Base-by-base conservation (phyloP, 2,113 vertebrate species). In the Vulpes ferrilata region DNA sequence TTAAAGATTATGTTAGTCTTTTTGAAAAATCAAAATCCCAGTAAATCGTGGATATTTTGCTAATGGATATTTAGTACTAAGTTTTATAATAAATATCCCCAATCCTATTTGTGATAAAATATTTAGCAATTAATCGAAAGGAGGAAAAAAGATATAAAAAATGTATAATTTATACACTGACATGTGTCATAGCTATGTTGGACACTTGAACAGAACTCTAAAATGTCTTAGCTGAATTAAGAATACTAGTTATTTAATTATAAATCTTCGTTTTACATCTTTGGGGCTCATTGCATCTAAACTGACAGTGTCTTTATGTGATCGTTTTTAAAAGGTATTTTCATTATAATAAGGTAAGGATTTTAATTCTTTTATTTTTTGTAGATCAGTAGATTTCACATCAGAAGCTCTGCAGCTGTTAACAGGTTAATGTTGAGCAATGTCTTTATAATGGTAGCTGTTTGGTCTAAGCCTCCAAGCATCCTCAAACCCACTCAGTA, bases 41-140 rank as follows among this genome's bases (percentile, higher is more conserved):
- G 62, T 83, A 83, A 96, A 88, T 73, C 82, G 2, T 16, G 64
- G 55, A 35, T 2, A 53, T 62, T 97, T 96, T 65, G 80, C 43
- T 48, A 71, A 64, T 12, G n/a, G 11, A 59, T 90, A 48, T 53
- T 78, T 53, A 71, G 22, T 88, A 32, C 78, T 88, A 62, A 22
- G 32, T 74, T 96, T 84, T 71, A 69, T 80, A 87, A 48, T 48
- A 74, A 95, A 71, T 12, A 9, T 0, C 0, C 11, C 94, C 22
- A 95, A 35, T 83, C 22, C 7, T 88, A 12, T 55, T 78, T 93
- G 5, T 71, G n/a, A 48, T 80, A 60, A 97, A 93, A 95, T 82
- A 51, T 51, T 89, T 82, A 96, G 23, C 57, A 83, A 65, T 57
- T 93, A 82, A 93, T 62, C 95, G 32, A 95, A 84, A 92, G 6